These are phyloP conservation scores for Lepus europaeus DNA, from an alignment of 2,113 vertebrate genomes.

Conservation along the genomic window DNA sequence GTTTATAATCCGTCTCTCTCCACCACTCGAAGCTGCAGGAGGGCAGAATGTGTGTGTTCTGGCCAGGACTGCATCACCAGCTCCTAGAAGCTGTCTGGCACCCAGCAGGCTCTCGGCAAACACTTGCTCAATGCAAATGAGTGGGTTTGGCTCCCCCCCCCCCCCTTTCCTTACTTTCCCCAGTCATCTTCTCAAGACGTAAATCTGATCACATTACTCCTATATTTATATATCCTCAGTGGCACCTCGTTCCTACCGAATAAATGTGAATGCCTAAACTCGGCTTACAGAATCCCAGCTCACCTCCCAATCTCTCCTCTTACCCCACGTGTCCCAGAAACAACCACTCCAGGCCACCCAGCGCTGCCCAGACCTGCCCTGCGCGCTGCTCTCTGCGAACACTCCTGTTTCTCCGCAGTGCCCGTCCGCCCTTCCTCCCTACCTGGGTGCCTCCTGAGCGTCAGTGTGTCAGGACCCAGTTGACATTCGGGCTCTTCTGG, in stretches of 20 bases:
- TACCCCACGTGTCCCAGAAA: neutral
- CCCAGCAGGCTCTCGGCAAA: neutral
- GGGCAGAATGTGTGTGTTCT: neutral
- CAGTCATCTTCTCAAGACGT: slow-evolving; percentile 3
- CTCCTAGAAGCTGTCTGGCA: neutral
- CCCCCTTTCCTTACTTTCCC: neutral
- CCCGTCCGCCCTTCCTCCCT: neutral
- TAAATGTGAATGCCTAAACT: neutral
- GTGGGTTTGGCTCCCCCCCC: neutral
- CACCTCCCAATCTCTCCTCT: neutral
- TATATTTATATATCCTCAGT: neutral
- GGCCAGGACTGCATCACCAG: neutral
- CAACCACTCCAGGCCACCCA: neutral
- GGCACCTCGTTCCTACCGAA: neutral
- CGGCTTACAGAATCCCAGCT: neutral
- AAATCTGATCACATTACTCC: neutral
- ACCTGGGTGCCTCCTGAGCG: neutral
- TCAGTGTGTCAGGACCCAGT: neutral
- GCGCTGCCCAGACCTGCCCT: neutral
- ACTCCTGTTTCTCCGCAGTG: neutral
- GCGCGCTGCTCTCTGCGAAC: neutral
- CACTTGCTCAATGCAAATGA: slow-evolving; percentile 16
- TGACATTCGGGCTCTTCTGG: neutral
- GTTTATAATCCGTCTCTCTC: neutral
- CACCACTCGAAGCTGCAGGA: neutral